Evolutionary conservation across 2,797 vertebrate species (phyloP), one percentile per base, ranked within the genome.

Genomic region (Luscinia luscinia): DNA sequence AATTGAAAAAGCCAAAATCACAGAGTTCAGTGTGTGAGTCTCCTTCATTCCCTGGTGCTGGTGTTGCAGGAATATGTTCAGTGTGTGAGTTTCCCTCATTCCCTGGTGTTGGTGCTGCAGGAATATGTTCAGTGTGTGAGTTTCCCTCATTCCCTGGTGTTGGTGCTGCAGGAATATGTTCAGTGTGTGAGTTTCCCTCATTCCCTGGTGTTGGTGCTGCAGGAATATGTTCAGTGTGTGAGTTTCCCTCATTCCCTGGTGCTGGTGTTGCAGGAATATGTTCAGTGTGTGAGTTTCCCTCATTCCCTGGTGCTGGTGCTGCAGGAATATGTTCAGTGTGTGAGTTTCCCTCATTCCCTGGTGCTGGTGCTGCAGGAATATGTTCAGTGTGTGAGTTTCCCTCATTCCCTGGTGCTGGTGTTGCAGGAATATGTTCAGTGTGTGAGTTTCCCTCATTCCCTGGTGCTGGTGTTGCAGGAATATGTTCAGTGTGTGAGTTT

Each of bases 211-310:
- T 3, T 40, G 40, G 12, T 40, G 40, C 6, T 40, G 40, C 34
- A 34, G 34, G 40, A 40, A 14, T 40, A 40, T 15, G 40, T 41
- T 43, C 2, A 12, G 17, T 23, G 13, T 54, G 11, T 38, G 3
- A 32, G 34, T 66, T 81, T 45, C 38, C 72, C 46, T 79, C 10
- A 26, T 19, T 91, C 41, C 55, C 19, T 70, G 66, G 12, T 40
- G 40, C 5, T 96, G 38, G 77, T 63, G 14, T 83, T 93, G 51
- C 94, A 99, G 99, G 98, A 98, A 43, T 99, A 99, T 66, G 43
- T 38, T 43, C 2, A 13, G 17, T 23, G 13, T 55, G 11, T 38
- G 3, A 34, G 34, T 66, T 81, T 45, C 38, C 72, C 43, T 79
- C 10, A 26, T 19, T 91, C 45, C 55, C 19, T 70, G 66, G 38